Evolutionary conservation across 2,888 invertebrate species (phyloP), one percentile per base, ranked within the genome.

Genomic region (Aleiodes testaceus): DNA sequence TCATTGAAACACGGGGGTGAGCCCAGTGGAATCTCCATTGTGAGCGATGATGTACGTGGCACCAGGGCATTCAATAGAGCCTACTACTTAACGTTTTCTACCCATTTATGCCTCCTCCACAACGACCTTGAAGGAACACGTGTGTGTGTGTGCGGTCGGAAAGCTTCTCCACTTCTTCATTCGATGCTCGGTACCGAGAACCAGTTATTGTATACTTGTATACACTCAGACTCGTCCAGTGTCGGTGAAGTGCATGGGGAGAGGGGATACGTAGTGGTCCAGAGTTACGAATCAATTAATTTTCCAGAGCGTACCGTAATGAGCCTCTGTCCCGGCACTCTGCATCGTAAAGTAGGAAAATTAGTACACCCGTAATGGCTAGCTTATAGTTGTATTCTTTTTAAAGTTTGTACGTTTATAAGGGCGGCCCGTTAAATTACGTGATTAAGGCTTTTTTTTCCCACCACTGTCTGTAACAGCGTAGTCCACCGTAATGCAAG

Each of bases 1-100:
- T 59, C 53, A 53, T 22, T 53, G 26, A 30, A 22, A 59, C 16
- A 18, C 11, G 20, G 50, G 50, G 59, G 36, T 59, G 18, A 64
- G 45, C 47, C 61, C 50, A 42, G 42, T 68, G 73, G 75, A 76
- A 77, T 77, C 74, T 55, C 74, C 66, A 75, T 76, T 75, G 77
- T 75, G 67, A 66, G 68, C 72, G 70, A 74, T 71, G 72, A 74
- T 72, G 66, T 36, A 45, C 65, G 65, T 67, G 50, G 52, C 59
- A 64, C 59, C 66, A 63, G 52, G 75, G 73, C 66, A 44, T 59
- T 67, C 72, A 53, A 73, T 72, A 65, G 66, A 55, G 53, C 42
- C 18, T 36, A 52, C 50, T 61, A 30, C 59, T 59, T 59, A 59
- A 47, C 26, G 42, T 59, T 50, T 59, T 42, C 42, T 59, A 59